Percentiles rank a stretch among this genome's conserved stretches.
phyloP scores from a whole-genome alignment of 2,888 invertebrate species.

The Platycnemis pennipes region DNA sequence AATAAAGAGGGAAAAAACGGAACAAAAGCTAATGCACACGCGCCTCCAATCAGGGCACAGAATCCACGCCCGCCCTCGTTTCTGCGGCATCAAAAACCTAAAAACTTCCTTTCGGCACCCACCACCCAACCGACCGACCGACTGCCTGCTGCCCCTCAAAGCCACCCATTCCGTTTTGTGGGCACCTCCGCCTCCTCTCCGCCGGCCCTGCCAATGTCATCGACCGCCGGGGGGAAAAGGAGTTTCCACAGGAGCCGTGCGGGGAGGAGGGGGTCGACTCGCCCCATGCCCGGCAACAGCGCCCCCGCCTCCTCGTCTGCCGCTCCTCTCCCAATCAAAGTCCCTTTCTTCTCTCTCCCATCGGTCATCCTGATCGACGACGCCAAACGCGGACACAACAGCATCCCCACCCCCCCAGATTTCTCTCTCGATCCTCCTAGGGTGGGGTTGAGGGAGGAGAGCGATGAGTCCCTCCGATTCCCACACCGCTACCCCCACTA shows the following conservation, averaged over 20 bases:
- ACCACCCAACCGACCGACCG: too few relatives aligned
- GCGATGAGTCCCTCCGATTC: not conserved
- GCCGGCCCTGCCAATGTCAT: not conserved
- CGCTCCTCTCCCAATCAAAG: not conserved
- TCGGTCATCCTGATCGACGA: conserved; percentile 39
- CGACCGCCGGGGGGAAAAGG: not conserved
- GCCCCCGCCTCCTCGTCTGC: not conserved
- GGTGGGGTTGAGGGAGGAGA: not conserved
- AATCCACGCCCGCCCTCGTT: too few relatives aligned
- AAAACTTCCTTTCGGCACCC: too few relatives aligned
- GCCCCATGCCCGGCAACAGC: not conserved
- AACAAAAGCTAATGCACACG: not conserved
- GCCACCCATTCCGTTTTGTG: not conserved
- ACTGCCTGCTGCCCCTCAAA: too few relatives aligned
- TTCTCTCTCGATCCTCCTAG: not conserved
- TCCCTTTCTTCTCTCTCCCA: not conserved
- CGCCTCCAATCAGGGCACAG: not conserved
- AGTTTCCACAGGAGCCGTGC: not conserved
- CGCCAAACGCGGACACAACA: not conserved
- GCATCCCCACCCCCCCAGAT: too few relatives aligned
- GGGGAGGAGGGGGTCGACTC: not conserved
- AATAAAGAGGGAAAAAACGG: not conserved
- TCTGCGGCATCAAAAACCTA: too few relatives aligned
- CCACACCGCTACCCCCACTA: not conserved
- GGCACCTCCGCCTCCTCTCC: not conserved